A percentile compares a stretch with the other conserved stretches of the same genome.
phyloP scores from a whole-genome alignment of 2,888 invertebrate species.

The Polylopha cassiicola region DNA sequence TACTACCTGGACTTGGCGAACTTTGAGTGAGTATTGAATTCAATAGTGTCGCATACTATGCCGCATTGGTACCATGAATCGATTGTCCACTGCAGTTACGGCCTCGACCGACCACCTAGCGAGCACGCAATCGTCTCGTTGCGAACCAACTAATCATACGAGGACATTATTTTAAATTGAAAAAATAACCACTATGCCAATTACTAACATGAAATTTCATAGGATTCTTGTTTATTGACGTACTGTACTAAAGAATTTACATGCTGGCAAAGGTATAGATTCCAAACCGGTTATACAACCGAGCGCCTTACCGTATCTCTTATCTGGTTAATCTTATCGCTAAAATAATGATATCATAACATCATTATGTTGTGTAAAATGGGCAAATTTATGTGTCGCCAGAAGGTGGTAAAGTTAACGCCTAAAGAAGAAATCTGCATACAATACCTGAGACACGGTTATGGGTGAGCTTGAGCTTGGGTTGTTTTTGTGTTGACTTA shows the following conservation, averaged over 20 bases:
- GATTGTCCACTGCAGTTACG: constrained; percentile 69
- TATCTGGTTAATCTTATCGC: constrained; percentile 41
- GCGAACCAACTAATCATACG: constrained; percentile 44
- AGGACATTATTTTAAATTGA: constrained; percentile 35
- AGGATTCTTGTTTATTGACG: too few relatives aligned
- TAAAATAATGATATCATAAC: constrained; percentile 49
- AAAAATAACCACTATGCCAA: constrained; percentile 3
- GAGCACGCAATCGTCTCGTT: constrained; percentile 66
- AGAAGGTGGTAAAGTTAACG: constrained; percentile 51
- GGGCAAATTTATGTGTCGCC: constrained; percentile 51
- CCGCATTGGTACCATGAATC: constrained; percentile 69
- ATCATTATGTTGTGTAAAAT: constrained; percentile 49
- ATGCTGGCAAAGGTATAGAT: constrained; percentile 12
- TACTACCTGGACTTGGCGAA: constrained; percentile 32
- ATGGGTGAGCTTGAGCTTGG: constrained; percentile 26
- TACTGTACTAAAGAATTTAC: constrained; percentile 9
- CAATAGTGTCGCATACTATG: constrained; percentile 61
- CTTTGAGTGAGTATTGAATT: constrained; percentile 51
- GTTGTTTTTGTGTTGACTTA: constrained; percentile 36
- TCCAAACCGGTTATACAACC: constrained; percentile 19
- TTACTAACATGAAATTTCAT: too few relatives aligned
- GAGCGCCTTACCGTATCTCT: constrained; percentile 22
- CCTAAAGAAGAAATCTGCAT: constrained; percentile 61
- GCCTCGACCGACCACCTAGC: constrained; percentile 67
- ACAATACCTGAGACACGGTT: constrained; percentile 46